Evolutionary conservation across 1,140 invertebrate species (phyloP).

Genomic region (Plodia interpunctella): DNA sequence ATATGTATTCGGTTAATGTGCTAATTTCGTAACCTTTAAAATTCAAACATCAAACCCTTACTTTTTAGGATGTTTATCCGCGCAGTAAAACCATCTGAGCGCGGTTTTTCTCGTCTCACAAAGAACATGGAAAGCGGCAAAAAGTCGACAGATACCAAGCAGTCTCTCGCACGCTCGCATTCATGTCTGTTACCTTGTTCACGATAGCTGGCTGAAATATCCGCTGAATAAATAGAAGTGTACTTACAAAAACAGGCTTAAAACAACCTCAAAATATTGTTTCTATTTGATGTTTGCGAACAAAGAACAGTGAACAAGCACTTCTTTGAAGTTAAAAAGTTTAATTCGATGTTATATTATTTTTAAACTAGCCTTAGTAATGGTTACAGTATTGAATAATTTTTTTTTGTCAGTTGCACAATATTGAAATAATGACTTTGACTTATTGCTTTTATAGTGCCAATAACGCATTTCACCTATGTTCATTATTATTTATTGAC

Average conservation of each 20-base stretch:
- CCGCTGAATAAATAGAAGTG: background rate
- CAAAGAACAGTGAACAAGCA: background rate
- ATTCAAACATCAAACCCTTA: background rate
- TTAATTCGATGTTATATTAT: background rate
- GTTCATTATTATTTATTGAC: too few species aligned
- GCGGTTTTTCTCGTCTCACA: background rate
- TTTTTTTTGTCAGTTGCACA: background rate
- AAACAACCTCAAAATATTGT: background rate
- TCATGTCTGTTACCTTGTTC: background rate
- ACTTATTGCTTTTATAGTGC: too few species aligned
- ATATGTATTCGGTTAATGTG: background rate
- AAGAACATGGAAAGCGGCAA: background rate
- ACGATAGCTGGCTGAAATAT: background rate
- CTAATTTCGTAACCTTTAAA: background rate
- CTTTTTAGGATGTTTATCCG: background rate
- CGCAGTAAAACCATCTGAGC: background rate
- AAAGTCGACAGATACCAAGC: background rate
- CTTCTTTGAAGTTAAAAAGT: background rate
- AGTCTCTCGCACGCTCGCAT: constrained; percentile 1
- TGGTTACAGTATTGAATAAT: too few species aligned
- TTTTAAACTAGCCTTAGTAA: background rate
- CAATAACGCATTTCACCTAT: too few species aligned
- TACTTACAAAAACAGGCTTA: background rate
- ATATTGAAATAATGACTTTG: too few species aligned
- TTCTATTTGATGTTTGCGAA: background rate